Evolutionary conservation across 1,140 invertebrate genomes (phyloP), one percentile per base, ranked within the genome.

Genomic region (Prorops nasuta): DNA sequence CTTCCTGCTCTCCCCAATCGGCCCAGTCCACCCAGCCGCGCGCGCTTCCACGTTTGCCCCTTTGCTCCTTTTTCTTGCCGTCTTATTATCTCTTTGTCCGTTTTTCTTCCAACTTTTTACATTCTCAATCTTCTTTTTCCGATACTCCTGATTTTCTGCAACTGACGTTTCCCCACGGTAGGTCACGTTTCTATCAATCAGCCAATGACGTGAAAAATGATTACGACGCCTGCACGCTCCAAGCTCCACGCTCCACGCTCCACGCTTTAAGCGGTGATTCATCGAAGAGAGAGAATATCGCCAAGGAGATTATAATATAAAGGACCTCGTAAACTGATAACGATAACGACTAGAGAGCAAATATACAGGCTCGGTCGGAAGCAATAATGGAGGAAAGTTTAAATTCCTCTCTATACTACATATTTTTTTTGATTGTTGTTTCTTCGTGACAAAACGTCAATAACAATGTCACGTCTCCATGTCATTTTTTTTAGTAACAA

Each of bases 121-220:
- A 21, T 34, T 51, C 36, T 9, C 40, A 34, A 38, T 42, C 32
- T 1, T 31, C 24, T 15, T 28, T 34, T n/a, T 14, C 18, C 17
- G 42, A 15, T 45, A 21, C n/a, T 15, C 22, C 38, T 22, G 38
- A 28, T 20, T 39, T 39, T 34, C 22, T 21, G 31, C 46, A 40
- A 40, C 40, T 41, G 39, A 24, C 36, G 44, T 9, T 46, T 56
- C 49, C 35, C 49, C 49, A 37, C 48, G 50, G 46, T 42, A 50
- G 54, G 55, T 54, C 67, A 52, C 60, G 59, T 65, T 66, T 63
- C 56, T 69, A 67, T 69, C 69, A 64, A 70, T 71, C 66, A 62
- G 45, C 20, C 48, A 49, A 41, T 37, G 59, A 65, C 67, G 50
- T 69, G 69, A 72, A 71, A 72, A 72, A 71, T 72, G 68, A 67